Conservation (phyloP, 2,113 vertebrate genomes). For the Cyanocitta stelleri region DNA sequence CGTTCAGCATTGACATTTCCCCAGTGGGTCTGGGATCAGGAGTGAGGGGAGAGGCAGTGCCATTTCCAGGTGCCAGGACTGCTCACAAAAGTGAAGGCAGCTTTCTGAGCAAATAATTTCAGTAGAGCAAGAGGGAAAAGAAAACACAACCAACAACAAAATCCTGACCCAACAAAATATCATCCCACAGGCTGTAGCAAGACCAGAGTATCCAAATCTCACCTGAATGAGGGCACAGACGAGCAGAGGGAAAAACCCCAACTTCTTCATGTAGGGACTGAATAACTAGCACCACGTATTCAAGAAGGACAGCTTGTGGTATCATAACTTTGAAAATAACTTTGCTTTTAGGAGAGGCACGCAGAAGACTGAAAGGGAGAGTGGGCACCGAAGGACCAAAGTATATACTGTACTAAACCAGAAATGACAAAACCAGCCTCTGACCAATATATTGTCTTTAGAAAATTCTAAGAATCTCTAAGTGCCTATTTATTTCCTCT, state of each 20-base stretch:
- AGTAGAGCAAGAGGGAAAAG: neutral
- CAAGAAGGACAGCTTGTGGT: neutral
- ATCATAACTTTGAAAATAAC: neutral
- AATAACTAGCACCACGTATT: neutral
- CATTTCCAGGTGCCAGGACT: neutral
- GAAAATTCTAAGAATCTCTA: neutral
- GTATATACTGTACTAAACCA: neutral
- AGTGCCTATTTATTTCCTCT: conserved; percentile 6
- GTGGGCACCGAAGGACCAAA: neutral
- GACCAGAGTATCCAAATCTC: neutral
- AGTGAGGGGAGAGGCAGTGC: neutral
- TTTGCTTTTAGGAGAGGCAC: neutral
- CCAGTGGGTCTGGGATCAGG: neutral
- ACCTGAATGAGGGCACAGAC: neutral
- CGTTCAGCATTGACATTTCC: neutral
- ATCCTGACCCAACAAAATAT: neutral
- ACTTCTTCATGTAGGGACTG: neutral
- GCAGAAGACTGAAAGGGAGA: neutral
- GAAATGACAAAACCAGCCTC: neutral
- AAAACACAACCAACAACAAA: neutral
- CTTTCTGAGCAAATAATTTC: neutral
- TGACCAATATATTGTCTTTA: neutral
- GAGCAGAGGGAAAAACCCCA: neutral
- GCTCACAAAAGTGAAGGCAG: neutral
- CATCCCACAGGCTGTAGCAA: neutral